Evolutionary conservation across 2,888 invertebrate genomes (phyloP).

Genomic region (Phaedon cochleariae): DNA sequence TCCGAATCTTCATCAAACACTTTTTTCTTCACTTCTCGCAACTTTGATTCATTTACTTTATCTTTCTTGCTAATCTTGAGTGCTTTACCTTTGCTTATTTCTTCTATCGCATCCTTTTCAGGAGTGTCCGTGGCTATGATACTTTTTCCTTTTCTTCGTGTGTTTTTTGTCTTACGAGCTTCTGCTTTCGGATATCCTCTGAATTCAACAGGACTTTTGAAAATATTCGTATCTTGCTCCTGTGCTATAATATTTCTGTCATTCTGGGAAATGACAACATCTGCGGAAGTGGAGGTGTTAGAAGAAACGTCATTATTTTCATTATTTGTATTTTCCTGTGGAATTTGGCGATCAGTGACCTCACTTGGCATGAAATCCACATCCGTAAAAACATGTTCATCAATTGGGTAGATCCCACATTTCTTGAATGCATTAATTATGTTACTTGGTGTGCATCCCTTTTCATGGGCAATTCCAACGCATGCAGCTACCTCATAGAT

Average conservation of each 20-base stretch:
- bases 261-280: not conserved
- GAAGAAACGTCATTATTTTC: not conserved
- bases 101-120: constrained; percentile 25
- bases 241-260: no score
- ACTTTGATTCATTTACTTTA: constrained; percentile 11
- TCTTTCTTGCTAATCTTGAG: constrained; percentile 9
- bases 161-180: constrained; percentile 20
- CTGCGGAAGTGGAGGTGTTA: constrained; percentile 8
- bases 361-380: constrained; percentile 31
- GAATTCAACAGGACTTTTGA: constrained; percentile 27
- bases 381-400: constrained; percentile 30
- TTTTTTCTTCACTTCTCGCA: constrained; percentile 18
- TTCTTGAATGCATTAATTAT: constrained; percentile 52
- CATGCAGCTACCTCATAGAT: constrained; percentile 58
- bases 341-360: constrained; percentile 26
- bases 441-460: constrained; percentile 53
- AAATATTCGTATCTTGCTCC: constrained; percentile 14
- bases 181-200: constrained; percentile 26
- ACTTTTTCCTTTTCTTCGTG: constrained; percentile 26
- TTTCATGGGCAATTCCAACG: constrained; percentile 51
- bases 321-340: constrained; percentile 1
- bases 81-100: constrained; percentile 12
- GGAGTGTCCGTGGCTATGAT: constrained; percentile 29
- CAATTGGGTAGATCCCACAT: constrained; percentile 49
- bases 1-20: constrained; percentile 19